Percentiles rank a stretch among this genome's conserved stretches.
Evolutionary conservation across 2,888 invertebrate genomes (phyloP).

Genomic region (Drosophila kanekoi): DNA sequence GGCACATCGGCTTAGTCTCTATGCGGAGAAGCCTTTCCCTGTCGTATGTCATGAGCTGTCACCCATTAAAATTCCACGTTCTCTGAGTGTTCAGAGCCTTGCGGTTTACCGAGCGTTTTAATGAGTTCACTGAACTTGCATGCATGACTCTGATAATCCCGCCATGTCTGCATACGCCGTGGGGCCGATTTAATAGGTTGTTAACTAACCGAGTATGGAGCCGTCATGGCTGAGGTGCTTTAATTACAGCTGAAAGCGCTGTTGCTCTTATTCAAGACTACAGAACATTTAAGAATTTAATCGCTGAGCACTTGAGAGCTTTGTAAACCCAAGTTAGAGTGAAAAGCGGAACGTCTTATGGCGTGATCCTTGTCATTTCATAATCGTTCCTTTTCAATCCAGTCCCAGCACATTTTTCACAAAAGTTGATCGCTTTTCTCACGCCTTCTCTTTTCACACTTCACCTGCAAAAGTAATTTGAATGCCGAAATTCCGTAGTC

Average conservation of each 20-base stretch:
- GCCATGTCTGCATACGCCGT: neutral
- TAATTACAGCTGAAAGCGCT: constrained; percentile 11
- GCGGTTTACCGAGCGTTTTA: constrained; percentile 55
- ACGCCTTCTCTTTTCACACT: constrained; percentile 8
- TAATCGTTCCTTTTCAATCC: neutral
- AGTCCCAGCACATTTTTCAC: neutral
- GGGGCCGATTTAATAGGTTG: constrained; percentile 12
- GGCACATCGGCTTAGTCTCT: constrained; percentile 48
- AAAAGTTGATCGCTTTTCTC: constrained; percentile 5
- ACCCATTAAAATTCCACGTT: constrained; percentile 49
- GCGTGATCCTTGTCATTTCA: neutral
- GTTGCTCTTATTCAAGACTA: neutral
- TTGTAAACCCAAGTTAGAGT: no score
- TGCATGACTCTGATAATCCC: constrained; percentile 52
- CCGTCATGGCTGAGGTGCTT: constrained; percentile 4
- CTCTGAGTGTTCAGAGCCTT: constrained; percentile 24
- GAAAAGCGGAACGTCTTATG: no score
- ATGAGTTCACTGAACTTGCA: constrained; percentile 69
- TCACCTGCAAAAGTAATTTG: constrained; percentile 30
- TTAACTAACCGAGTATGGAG: constrained; percentile 8
- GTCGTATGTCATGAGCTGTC: constrained; percentile 57
- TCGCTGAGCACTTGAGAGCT: neutral
- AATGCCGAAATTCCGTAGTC: constrained; percentile 19
- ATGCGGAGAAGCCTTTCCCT: constrained; percentile 9
- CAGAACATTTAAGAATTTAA: neutral